These are phyloP conservation scores for Pituophis catenifer DNA, from an alignment of 2,113 vertebrate genomes.

Conservation along the genomic window DNA sequence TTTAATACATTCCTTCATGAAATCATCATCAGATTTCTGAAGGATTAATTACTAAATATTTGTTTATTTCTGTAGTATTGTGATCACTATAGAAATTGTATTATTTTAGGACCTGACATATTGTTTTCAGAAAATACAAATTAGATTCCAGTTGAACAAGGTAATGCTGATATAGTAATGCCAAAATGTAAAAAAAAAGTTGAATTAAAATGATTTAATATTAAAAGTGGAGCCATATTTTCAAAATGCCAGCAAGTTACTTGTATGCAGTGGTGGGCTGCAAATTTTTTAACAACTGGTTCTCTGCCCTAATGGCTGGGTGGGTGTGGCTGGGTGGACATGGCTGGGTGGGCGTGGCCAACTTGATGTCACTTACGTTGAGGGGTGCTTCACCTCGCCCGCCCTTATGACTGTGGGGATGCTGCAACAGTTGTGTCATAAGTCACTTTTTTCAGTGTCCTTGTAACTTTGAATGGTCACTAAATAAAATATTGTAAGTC, in stretches of 20 bases:
- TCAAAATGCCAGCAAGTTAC: not conserved
- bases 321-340: too few relatives aligned
- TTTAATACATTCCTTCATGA: conserved; percentile 6
- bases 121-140: not conserved
- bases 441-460: too few relatives aligned
- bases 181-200: not conserved
- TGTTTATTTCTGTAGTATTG: not conserved
- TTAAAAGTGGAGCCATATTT: not conserved
- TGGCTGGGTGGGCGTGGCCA: too few relatives aligned
- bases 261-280: not conserved
- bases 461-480: too few relatives aligned
- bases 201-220: not conserved
- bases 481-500: too few relatives aligned
- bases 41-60: not conserved
- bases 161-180: not conserved
- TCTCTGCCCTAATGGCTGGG: too few relatives aligned
- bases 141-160: not conserved
- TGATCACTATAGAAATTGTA: not conserved
- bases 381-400: too few relatives aligned
- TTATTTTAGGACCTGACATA: not conserved
- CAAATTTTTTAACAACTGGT: too few relatives aligned
- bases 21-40: not conserved
- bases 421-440: too few relatives aligned
- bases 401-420: too few relatives aligned
- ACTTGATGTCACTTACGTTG: too few relatives aligned